Evolutionary conservation across 2,888 invertebrate genomes (phyloP).

Genomic region (Gymnocheta viridis): DNA sequence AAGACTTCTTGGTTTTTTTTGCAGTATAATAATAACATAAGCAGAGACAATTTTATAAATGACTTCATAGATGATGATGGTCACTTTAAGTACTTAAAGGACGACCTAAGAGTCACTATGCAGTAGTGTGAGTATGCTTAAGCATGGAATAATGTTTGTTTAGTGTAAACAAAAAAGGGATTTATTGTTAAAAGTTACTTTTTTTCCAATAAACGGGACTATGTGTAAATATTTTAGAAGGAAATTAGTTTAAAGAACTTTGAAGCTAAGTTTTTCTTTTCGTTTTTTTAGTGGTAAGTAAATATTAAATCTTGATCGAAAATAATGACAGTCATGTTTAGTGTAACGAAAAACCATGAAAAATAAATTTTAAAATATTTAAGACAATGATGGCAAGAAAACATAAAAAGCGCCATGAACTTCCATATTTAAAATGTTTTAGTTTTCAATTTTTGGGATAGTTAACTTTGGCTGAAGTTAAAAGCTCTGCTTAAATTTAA

Average conservation of each 20-base stretch:
- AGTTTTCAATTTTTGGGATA: no score
- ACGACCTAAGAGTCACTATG: neutral
- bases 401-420: no score
- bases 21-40: slow-evolving; percentile 66
- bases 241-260: slow-evolving; percentile 60
- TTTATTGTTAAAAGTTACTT: slow-evolving; percentile 47
- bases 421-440: no score
- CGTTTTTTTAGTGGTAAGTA: slow-evolving; percentile 4
- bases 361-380: slow-evolving; percentile 9
- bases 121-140: neutral
- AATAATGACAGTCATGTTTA: neutral
- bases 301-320: slow-evolving; percentile 20
- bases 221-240: slow-evolving; percentile 45
- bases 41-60: slow-evolving; percentile 68
- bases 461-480: no score
- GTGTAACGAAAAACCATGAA: neutral
- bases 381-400: no score
- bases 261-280: slow-evolving; percentile 1
- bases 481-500: no score
- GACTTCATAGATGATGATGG: slow-evolving; percentile 60
- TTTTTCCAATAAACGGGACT: slow-evolving; percentile 32
- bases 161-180: slow-evolving; percentile 44
- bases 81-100: slow-evolving; percentile 5
- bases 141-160: slow-evolving; percentile 21
- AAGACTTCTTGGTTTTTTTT: slow-evolving; percentile 39